These are phyloP conservation scores for Orchestes rusci DNA, from an alignment of 2,888 invertebrate genomes.

Conservation along the genomic window DNA sequence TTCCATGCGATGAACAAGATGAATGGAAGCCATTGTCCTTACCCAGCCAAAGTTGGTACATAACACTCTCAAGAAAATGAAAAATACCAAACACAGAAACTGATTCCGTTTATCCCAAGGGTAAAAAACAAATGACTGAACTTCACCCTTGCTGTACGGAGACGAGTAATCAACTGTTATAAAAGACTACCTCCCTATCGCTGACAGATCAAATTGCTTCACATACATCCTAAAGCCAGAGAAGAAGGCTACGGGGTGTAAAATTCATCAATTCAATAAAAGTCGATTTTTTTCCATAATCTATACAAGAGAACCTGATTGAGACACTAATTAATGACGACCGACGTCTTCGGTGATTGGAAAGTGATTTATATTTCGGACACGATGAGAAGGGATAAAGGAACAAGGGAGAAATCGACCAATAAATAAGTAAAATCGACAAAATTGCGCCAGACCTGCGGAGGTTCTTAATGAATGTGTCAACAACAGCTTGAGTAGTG, in stretches of 20 bases:
- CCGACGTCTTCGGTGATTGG: constrained; percentile 1
- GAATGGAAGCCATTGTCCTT: no score
- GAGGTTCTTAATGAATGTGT: constrained; percentile 35
- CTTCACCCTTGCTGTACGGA: constrained; percentile 21
- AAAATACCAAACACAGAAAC: no score
- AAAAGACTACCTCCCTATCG: constrained; percentile 28
- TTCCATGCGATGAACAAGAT: no score
- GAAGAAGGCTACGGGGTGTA: no score
- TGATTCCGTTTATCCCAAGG: no score
- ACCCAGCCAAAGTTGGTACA: no score
- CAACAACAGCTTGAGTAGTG: constrained; percentile 37
- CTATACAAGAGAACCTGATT: constrained; percentile 4
- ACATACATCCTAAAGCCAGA: constrained; percentile 17
- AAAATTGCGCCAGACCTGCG: constrained; percentile 5
- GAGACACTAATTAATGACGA: constrained; percentile 6
- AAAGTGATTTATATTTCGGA: constrained; percentile 7
- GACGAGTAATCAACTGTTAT: constrained; percentile 31
- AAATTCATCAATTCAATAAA: no score
- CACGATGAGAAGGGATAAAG: constrained; percentile 1
- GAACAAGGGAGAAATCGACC: constrained; percentile 6
- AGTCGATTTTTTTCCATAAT: no score
- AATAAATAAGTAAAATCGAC: constrained; percentile 34
- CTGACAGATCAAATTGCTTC: constrained; percentile 28
- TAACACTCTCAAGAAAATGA: no score
- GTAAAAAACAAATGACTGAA: constrained; percentile 32